Evolutionary conservation across 2,888 invertebrate species (phyloP).

Genomic region (Lithophane semibrunnea): DNA sequence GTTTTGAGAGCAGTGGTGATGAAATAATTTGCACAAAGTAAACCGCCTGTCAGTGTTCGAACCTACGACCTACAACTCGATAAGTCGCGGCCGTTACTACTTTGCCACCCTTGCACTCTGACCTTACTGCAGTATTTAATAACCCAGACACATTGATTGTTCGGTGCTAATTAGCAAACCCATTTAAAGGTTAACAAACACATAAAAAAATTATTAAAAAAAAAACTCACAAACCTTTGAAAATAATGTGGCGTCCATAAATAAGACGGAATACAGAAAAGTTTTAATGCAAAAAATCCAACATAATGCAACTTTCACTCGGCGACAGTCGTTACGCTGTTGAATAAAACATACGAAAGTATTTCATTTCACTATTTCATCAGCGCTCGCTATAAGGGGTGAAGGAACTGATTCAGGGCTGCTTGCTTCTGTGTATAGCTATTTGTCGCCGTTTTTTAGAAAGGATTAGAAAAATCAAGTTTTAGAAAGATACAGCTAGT

Average conservation of each 20-base stretch:
- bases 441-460: conserved; percentile 9
- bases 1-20: too few species aligned
- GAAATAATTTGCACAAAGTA: too few species aligned
- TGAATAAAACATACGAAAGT: conserved; percentile 71
- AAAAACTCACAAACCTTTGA: conserved; percentile 5
- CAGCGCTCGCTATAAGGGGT: conserved; percentile 55
- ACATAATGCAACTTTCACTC: conserved; percentile 64
- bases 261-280: conserved; percentile 51
- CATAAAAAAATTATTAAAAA: background rate
- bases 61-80: too few species aligned
- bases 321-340: conserved; percentile 62
- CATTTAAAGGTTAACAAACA: background rate
- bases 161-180: background rate
- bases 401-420: conserved; percentile 54
- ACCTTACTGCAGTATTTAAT: too few species aligned
- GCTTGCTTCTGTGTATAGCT: conserved; percentile 12
- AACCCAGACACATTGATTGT: background rate
- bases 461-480: background rate
- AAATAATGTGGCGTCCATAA: conserved; percentile 46
- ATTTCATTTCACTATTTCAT: conserved; percentile 70
- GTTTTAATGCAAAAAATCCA: conserved; percentile 60
- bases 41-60: too few species aligned
- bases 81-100: too few species aligned
- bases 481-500: too few species aligned
- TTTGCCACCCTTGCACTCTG: too few species aligned